These are phyloP conservation scores for Stegodyphus mimosarum DNA, from an alignment of 1,140 invertebrate species.

Conservation along the genomic window DNA sequence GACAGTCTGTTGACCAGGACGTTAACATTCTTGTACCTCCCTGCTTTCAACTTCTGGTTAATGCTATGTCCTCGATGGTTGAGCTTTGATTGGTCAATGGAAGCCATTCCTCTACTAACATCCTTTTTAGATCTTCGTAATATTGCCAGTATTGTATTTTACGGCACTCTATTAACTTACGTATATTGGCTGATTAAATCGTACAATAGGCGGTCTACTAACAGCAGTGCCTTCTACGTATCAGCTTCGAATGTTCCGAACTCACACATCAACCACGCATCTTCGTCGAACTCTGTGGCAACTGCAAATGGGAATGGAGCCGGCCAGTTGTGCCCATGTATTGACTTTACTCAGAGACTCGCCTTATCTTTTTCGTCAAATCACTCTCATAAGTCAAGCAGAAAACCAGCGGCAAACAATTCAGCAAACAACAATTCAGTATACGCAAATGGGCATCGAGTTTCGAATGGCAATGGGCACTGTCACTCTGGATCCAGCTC, in stretches of 20 bases:
- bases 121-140: constrained; percentile 81
- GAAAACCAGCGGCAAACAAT: constrained; percentile 34
- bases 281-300: background rate
- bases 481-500: background rate
- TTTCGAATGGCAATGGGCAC: constrained; percentile 10
- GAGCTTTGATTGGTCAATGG: constrained; percentile 97
- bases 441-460: constrained; percentile 27
- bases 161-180: constrained; percentile 65
- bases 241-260: background rate
- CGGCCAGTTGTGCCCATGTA: constrained; percentile 28
- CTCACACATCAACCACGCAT: background rate
- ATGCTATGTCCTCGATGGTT: constrained; percentile 83
- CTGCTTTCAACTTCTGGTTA: constrained; percentile 85
- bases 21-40: constrained; percentile 88
- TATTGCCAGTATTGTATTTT: constrained; percentile 78
- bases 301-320: background rate
- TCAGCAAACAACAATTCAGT: constrained; percentile 19
- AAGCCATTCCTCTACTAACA: constrained; percentile 84
- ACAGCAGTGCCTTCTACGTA: constrained; percentile 14
- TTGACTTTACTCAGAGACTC: constrained; percentile 1
- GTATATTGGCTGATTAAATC: constrained; percentile 13
- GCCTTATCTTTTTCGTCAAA: constrained; percentile 1
- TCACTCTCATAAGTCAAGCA: constrained; percentile 4
- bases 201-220: background rate
- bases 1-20: constrained; percentile 66